Base-by-base conservation (phyloP, 2,797 vertebrate species). In the Champsocephalus esox region DNA sequence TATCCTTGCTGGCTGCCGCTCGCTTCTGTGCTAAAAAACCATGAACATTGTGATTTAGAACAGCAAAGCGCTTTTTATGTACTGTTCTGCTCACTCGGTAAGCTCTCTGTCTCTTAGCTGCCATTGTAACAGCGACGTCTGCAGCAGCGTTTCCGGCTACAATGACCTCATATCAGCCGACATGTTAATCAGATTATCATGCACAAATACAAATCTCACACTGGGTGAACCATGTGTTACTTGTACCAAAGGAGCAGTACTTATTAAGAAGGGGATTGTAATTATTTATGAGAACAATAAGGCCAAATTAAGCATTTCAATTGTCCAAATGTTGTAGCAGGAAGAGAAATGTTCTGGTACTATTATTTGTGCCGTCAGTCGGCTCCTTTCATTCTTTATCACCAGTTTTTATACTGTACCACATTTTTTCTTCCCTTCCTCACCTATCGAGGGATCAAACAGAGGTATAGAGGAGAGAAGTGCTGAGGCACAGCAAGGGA, bases 11-110 rank as follows among this genome's bases (percentile, higher is more conserved):
- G 73, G 63, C 64, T 68, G 41, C n/a, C 43, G 52, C 67, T 77
- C 9, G 3, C 50, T 66, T 80, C 73, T 70, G 71, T 70, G 60
- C 58, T 72, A 64, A 80, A 52, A 78, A 28, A 28, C 28, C 64
- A 55, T 34, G 77, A 82, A 82, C 66, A 62, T 72, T 49, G 32
- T 71, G 69, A 85, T 83, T 71, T 77, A 50, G 19, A 63, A 41
- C 13, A 32, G 63, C 34, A 44, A 74, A 52, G 59, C 2, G 0
- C 43, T 77, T 73, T 85, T 79, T 81, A 67, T 73, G 59, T 66
- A 78, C 63, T 69, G 52, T 50, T 80, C 46, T 55, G 24, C 56
- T 77, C 56, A n/a, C 61, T 69, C 49, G 4, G 58, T 77, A 63
- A 59, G 66, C 65, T 75, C 32, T 55, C 70, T 50, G 49, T 55